A percentile compares a stretch with the other conserved stretches of the same genome.
Evolutionary conservation across 2,797 vertebrate species (phyloP).

Genomic region (Urophycis tenuis): DNA sequence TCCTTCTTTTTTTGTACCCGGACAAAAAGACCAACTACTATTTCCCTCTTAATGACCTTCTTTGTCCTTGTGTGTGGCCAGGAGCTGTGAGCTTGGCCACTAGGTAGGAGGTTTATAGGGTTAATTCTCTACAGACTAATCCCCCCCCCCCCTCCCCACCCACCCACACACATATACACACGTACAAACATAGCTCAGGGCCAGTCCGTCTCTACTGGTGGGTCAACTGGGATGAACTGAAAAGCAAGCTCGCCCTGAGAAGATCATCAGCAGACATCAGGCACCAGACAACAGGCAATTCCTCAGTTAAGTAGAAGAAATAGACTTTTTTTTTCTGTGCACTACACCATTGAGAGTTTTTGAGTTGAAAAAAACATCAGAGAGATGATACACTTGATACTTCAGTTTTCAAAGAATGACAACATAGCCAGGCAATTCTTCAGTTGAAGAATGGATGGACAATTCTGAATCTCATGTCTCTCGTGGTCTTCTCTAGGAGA

Average conservation of each 20-base stretch:
- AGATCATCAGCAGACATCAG: conserved; percentile 46
- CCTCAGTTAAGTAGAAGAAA: background rate
- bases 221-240: conserved; percentile 45
- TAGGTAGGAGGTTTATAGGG: conserved; percentile 61
- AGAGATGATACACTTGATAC: background rate
- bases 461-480: too few relatives aligned
- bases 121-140: conserved; percentile 62
- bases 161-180: background rate
- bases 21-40: conserved; percentile 54
- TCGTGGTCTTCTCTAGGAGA: background rate
- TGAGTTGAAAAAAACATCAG: too few relatives aligned
- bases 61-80: conserved; percentile 37
- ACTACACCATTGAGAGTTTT: background rate
- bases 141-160: conserved; percentile 12
- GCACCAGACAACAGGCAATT: too few relatives aligned
- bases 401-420: background rate
- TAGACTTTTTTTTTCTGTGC: background rate
- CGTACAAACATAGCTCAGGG: conserved; percentile 43
- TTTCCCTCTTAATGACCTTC: conserved; percentile 47
- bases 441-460: too few relatives aligned
- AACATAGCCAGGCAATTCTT: background rate
- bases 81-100: conserved; percentile 34
- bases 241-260: conserved; percentile 37
- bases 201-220: conserved; percentile 36
- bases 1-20: conserved; percentile 34